Base-by-base conservation (phyloP, 2,113 vertebrate genomes). In the Athene cunicularia region DNA sequence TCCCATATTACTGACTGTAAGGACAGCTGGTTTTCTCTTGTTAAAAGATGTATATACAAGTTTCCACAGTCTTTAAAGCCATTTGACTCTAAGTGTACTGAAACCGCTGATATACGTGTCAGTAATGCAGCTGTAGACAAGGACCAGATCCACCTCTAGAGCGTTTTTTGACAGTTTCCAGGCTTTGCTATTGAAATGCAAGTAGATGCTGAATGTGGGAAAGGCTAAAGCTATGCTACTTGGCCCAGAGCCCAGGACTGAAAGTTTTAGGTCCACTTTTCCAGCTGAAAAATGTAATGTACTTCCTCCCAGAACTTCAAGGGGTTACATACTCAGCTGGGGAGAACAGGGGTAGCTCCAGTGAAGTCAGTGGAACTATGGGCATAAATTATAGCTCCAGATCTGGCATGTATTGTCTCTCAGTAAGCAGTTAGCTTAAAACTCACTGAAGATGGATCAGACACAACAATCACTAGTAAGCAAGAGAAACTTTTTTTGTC, bases 191-290 rank as follows among this genome's bases (percentile, higher is more conserved):
- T 96, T 93, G 94, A 97, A 97, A 91, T n/a, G 81, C 66, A 95
- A 93, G 94, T 89, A 89, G 58, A 95, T 63, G 93, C 41, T 90
- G 79, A 94, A 95, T 97, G 97, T 98, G 97, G 97, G 97, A 98
- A 98, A 97, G 73, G 58, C 77, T 96, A 74, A 95, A 94, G 86
- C 72, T 93, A 93, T 95, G 93, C 52, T 73, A 16, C 63, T 97
- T 97, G 97, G 97, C 97, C 94, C 83, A 81, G 50, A 93, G 94
- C 96, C 97, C 97, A 95, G 95, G 53, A 67, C 86, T 92, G 71
- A 96, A 90, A 96, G 93, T 96, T 64, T 80, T 96, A 86, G 93
- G 86, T 93, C 58, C 84, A 90, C 41, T 97, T 88, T 95, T 94
- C 89, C 76, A 92, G 83, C 77, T 95, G 85, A 96, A 97, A 89